These are phyloP conservation scores for Calyptommatus sinebrachiatus DNA, from an alignment of 2,113 vertebrate genomes.

Conservation along the genomic window DNA sequence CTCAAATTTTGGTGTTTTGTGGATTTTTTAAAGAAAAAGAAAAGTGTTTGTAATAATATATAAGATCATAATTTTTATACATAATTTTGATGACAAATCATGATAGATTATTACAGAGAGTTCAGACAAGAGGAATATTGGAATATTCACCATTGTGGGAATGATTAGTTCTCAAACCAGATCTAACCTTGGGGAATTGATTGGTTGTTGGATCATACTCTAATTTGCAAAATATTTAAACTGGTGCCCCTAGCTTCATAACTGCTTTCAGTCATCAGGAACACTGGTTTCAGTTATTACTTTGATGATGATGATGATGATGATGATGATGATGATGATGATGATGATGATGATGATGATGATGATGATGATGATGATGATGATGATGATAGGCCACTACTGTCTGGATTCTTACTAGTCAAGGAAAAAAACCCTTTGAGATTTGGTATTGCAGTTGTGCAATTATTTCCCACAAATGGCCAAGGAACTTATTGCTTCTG, in stretches of 20 bases:
- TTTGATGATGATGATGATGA: conserved; percentile 14
- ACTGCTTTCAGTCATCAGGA: neutral
- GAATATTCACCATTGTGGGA: neutral
- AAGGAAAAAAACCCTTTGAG: conserved; percentile 59
- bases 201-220: conserved; percentile 27
- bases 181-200: conserved; percentile 33
- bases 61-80: conserved; percentile 77
- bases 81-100: conserved; percentile 71
- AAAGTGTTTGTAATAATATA: conserved; percentile 71
- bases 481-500: conserved; percentile 55
- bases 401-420: conserved; percentile 49
- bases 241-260: neutral
- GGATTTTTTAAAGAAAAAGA: conserved; percentile 59
- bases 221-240: conserved; percentile 9
- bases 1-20: conserved; percentile 66
- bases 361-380: no score
- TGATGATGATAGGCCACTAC: no score
- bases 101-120: conserved; percentile 56
- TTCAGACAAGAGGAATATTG: conserved; percentile 34
- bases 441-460: conserved; percentile 49
- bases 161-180: conserved; percentile 18
- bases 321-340: neutral
- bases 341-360: no score
- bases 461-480: conserved; percentile 46
- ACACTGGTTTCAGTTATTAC: conserved; percentile 29